Evolutionary conservation across 2,888 invertebrate genomes (phyloP).

Genomic region (Trissonchulus sp.): DNA sequence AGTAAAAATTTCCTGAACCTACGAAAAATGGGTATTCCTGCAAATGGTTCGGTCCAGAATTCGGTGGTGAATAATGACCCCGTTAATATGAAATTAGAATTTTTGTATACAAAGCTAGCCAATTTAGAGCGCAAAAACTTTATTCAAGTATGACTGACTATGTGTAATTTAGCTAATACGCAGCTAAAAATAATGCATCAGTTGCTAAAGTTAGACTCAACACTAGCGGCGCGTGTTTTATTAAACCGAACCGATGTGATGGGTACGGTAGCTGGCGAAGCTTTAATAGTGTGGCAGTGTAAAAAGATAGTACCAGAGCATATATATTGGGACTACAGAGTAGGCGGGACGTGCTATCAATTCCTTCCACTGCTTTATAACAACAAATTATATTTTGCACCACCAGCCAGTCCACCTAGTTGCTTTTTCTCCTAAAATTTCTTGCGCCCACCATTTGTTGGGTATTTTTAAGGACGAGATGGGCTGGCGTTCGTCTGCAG

Average conservation of each 20-base stretch:
- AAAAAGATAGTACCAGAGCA: not conserved
- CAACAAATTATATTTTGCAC: too few species aligned
- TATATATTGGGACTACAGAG: constrained; percentile 24
- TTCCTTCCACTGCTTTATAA: not conserved
- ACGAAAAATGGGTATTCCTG: too few species aligned
- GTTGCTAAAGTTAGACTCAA: constrained; percentile 21
- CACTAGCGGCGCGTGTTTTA: constrained; percentile 20
- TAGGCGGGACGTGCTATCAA: constrained; percentile 22
- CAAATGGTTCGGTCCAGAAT: not conserved
- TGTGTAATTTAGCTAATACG: constrained; percentile 15
- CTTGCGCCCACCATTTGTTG: too few species aligned
- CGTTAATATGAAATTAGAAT: constrained; percentile 15
- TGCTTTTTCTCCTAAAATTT: too few species aligned
- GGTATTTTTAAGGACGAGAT: too few species aligned
- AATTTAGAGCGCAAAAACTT: not conserved
- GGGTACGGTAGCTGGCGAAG: constrained; percentile 26
- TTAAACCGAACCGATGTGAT: constrained; percentile 16
- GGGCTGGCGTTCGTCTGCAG: too few species aligned
- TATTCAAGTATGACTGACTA: not conserved
- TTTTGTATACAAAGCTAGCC: constrained; percentile 14
- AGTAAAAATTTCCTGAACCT: too few species aligned
- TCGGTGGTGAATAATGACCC: constrained; percentile 5
- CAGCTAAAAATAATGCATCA: constrained; percentile 18
- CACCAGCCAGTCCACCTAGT: too few species aligned
- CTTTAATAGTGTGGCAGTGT: constrained; percentile 23